phyloP scores from a whole-genome alignment of 2,797 vertebrate genomes.

The Coregonus suidteri region DNA sequence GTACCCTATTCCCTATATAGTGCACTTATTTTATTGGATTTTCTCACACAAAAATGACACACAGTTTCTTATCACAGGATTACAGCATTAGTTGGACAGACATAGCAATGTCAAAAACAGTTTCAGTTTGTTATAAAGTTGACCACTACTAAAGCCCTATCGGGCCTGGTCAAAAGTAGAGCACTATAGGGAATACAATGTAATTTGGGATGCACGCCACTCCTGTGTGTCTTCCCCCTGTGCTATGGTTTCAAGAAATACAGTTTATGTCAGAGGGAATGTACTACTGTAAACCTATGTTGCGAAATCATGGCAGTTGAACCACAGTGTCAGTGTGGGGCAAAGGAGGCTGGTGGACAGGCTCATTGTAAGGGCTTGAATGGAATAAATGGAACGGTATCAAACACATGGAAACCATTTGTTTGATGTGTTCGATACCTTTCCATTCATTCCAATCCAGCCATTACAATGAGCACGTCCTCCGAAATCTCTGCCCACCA shows the following conservation, averaged over 20 bases:
- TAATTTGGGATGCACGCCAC: background rate
- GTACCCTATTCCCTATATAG: background rate
- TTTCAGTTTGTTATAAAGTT: background rate
- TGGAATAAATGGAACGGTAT: background rate
- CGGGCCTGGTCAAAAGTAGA: background rate
- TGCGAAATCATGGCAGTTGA: background rate
- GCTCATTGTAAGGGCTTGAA: background rate
- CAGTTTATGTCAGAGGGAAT: background rate
- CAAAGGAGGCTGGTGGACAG: background rate
- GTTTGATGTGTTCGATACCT: background rate
- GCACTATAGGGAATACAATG: background rate
- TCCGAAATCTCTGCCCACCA: no score
- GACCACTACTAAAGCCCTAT: background rate
- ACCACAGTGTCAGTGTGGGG: background rate
- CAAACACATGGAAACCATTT: background rate
- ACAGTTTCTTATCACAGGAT: no score
- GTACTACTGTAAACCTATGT: background rate
- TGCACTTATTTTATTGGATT: background rate
- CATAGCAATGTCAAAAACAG: no score
- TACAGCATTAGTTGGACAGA: no score
- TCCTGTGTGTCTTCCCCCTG: background rate
- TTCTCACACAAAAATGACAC: no score
- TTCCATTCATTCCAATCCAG: background rate
- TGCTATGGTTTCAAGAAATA: background rate
- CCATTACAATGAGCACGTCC: no score